Evolutionary conservation across 2,888 invertebrate genomes (phyloP).

Genomic region (Cremastobaeus sp.): DNA sequence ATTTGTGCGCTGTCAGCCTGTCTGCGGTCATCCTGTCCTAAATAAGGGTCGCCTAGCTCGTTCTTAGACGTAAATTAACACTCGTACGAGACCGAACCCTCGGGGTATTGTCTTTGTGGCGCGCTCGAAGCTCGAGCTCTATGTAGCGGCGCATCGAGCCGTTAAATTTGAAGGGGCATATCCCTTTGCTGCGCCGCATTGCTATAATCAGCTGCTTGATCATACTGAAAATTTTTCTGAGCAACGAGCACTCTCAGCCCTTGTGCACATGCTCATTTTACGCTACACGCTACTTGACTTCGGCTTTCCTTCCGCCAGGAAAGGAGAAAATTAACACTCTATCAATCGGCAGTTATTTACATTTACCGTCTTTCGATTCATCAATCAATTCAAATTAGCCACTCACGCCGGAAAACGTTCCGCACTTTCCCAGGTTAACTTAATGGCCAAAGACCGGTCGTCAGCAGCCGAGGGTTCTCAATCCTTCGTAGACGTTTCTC

Average conservation of each 20-base stretch:
- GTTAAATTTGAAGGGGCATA: slow-evolving; percentile 63
- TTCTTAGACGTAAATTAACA: slow-evolving; percentile 63
- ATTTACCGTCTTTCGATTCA: slow-evolving; percentile 40
- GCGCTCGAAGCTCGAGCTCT: slow-evolving; percentile 58
- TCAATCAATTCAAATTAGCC: slow-evolving; percentile 51
- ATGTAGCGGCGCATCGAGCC: slow-evolving; percentile 60
- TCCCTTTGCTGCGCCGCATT: slow-evolving; percentile 61
- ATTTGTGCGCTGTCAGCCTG: slow-evolving; percentile 62
- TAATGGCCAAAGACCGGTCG: slow-evolving; percentile 47
- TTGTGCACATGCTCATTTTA: slow-evolving; percentile 60
- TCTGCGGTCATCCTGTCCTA: slow-evolving; percentile 63
- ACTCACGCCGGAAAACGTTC: slow-evolving; percentile 28
- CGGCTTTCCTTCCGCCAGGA: slow-evolving; percentile 51
- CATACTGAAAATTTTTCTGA: slow-evolving; percentile 61
- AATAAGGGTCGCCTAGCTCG: slow-evolving; percentile 62
- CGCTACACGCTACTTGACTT: slow-evolving; percentile 61
- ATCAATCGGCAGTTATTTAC: slow-evolving; percentile 53
- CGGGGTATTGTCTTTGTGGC: slow-evolving; percentile 62
- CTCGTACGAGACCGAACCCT: slow-evolving; percentile 62
- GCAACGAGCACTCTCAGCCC: slow-evolving; percentile 57
- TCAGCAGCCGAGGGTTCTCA: slow-evolving; percentile 20
- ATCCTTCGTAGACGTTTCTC: slow-evolving; percentile 3
- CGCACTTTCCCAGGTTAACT: slow-evolving; percentile 46
- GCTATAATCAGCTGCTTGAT: slow-evolving; percentile 61
- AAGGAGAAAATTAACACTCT: slow-evolving; percentile 58